Base-by-base conservation (phyloP, 2,888 invertebrate genomes). In the Cephonodes hylas region DNA sequence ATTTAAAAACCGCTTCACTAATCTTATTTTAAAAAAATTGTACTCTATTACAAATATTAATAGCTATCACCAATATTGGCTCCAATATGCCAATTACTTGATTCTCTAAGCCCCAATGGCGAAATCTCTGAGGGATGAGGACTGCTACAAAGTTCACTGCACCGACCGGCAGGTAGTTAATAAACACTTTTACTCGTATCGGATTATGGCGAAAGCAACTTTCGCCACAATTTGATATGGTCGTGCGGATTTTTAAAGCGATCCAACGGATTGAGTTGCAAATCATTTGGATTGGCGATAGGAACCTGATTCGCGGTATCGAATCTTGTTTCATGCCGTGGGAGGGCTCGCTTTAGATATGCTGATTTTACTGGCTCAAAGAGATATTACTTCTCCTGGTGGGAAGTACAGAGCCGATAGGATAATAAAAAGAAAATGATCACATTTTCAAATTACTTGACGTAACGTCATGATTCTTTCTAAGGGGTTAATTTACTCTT, bases 171-270 rank as follows among this genome's bases (percentile, higher is more conserved):
- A 46, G 25, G 46, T 25, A 23, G 10, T 18, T 27, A 53, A 18
- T 53, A 53, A 53, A 18, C 53, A 53, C 53, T 53, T 27, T 53
- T 53, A 53, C 53, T 31, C 31, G 53, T 53, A 31, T 53, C 53
- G 31, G 53, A 53, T 53, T 53, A 53, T 53, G 53, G 53, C 53
- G 53, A 53, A 53, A 53, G 53, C 27, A 10, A 27, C 53, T 53
- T 53, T 53, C 53, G 53, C 53, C 18, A 53, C 53, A 53, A 53
- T 53, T 53, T 53, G 53, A 53, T 53, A 53, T 53, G 53, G 53
- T 38, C 38, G 38, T 27, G 53, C 27, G 27, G 53, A 31, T 53
- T 53, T 31, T 53, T 31, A 27, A 27, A 53, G 8, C 31, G 25
- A n/a, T 27, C 31, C 27, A n/a, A 15, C 27, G n/a, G 31, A 53